These are phyloP conservation scores for Drosophila stalkeri DNA, from an alignment of 2,888 invertebrate species.

Conservation along the genomic window DNA sequence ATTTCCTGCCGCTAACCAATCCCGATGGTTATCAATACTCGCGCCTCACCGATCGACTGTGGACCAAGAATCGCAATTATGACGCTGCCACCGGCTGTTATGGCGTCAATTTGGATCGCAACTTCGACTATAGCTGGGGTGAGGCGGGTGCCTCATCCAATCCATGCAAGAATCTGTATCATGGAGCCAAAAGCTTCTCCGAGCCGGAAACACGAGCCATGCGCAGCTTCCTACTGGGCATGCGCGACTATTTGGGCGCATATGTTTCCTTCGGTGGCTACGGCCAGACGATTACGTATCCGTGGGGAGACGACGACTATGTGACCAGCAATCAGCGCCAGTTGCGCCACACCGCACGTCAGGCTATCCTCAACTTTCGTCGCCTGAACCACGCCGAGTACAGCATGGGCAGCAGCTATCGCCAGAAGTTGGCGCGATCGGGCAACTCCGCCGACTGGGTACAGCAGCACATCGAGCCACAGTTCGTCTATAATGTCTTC, in stretches of 20 bases:
- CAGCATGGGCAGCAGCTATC: constrained; percentile 80
- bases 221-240: constrained; percentile 85
- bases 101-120: constrained; percentile 93
- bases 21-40: constrained; percentile 95
- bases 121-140: constrained; percentile 95
- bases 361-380: constrained; percentile 76
- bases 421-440: constrained; percentile 78
- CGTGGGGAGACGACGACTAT: constrained; percentile 84
- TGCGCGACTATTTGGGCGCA: constrained; percentile 77
- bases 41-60: constrained; percentile 91
- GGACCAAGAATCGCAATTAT: constrained; percentile 91
- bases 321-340: constrained; percentile 78
- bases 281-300: constrained; percentile 86
- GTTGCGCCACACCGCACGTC: constrained; percentile 72
- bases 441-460: constrained; percentile 84
- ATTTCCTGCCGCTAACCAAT: constrained; percentile 90
- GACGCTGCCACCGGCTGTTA: constrained; percentile 87
- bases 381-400: constrained; percentile 81
- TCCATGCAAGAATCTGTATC: constrained; percentile 92
- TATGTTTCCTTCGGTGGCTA: constrained; percentile 84
- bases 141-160: constrained; percentile 91
- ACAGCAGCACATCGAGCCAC: constrained; percentile 76
- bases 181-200: constrained; percentile 92
- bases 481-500: constrained; percentile 81
- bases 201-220: constrained; percentile 92